Evolutionary conservation across 2,797 vertebrate genomes (phyloP).

Genomic region (Petrocephalus schoutedeni): DNA sequence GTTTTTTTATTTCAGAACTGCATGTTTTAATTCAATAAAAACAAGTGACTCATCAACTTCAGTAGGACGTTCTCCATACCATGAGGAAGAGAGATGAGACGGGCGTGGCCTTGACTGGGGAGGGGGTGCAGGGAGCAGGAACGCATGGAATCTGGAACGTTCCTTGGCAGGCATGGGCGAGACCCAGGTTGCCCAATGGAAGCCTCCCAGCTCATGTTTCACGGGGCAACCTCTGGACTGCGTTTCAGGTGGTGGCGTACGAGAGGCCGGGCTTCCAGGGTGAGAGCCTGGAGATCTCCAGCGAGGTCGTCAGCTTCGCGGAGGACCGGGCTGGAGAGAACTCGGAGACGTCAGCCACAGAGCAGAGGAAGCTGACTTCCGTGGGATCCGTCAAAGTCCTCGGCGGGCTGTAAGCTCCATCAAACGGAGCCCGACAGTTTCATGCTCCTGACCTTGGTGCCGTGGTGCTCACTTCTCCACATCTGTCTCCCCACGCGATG

Average conservation of each 20-base stretch:
- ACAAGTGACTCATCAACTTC: background rate
- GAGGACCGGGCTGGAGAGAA: constrained; percentile 32
- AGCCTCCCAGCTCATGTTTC: background rate
- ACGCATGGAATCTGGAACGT: constrained; percentile 26
- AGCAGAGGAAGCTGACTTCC: constrained; percentile 46
- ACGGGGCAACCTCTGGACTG: background rate
- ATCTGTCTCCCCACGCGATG: constrained; percentile 23
- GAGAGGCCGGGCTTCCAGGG: constrained; percentile 88
- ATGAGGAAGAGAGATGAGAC: background rate
- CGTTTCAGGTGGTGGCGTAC: constrained; percentile 72
- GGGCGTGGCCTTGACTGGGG: constrained; percentile 5
- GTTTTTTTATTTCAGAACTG: background rate
- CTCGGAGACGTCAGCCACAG: constrained; percentile 28
- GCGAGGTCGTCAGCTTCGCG: constrained; percentile 59
- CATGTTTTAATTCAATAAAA: background rate
- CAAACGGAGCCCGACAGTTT: background rate
- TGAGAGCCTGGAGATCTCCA: constrained; percentile 66
- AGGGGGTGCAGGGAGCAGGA: background rate
- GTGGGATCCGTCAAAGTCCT: constrained; percentile 85
- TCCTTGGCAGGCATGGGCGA: constrained; percentile 23
- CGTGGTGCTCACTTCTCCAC: background rate
- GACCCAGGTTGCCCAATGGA: background rate
- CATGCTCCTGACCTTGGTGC: background rate
- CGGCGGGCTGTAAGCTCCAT: constrained; percentile 80
- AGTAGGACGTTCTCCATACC: background rate